These are phyloP conservation scores for Hippocampus zosterae DNA, from an alignment of 2,113 vertebrate species.

Conservation along the genomic window DNA sequence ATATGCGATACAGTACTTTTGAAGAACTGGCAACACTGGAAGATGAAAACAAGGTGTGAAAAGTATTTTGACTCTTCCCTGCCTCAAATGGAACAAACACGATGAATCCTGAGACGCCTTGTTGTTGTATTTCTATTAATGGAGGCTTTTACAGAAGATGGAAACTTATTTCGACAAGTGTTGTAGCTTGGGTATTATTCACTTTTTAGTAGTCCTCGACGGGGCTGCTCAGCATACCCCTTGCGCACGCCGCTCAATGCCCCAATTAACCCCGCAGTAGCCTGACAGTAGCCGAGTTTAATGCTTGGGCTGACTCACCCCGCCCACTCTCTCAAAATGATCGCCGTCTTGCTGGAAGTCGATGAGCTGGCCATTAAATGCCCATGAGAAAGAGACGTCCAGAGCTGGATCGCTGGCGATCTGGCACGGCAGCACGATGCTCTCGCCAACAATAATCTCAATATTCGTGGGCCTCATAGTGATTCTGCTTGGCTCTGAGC, in stretches of 20 bases:
- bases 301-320: constrained; percentile 80
- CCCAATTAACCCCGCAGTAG: constrained; percentile 54
- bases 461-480: constrained; percentile 85
- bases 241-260: constrained; percentile 29
- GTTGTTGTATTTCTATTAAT: constrained; percentile 12
- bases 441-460: constrained; percentile 94
- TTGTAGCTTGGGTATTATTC: constrained; percentile 20
- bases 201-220: constrained; percentile 25
- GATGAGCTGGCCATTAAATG: constrained; percentile 83
- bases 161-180: constrained; percentile 19
- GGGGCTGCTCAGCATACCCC: constrained; percentile 33
- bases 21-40: constrained; percentile 15
- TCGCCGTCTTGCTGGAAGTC: constrained; percentile 82
- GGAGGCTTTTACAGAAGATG: constrained; percentile 1
- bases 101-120: neutral
- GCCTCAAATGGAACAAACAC: no score
- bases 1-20: constrained; percentile 32
- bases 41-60: no score
- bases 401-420: constrained; percentile 84
- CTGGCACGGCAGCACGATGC: constrained; percentile 89
- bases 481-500: constrained; percentile 87
- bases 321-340: constrained; percentile 89
- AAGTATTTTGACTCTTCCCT: no score
- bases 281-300: constrained; percentile 37
- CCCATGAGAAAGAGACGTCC: constrained; percentile 89